Percentiles rank a stretch among this genome's conserved stretches.
These are phyloP conservation scores for Stomatorhinus ivindoensis DNA, from an alignment of 2,113 vertebrate species.

Conservation along the genomic window DNA sequence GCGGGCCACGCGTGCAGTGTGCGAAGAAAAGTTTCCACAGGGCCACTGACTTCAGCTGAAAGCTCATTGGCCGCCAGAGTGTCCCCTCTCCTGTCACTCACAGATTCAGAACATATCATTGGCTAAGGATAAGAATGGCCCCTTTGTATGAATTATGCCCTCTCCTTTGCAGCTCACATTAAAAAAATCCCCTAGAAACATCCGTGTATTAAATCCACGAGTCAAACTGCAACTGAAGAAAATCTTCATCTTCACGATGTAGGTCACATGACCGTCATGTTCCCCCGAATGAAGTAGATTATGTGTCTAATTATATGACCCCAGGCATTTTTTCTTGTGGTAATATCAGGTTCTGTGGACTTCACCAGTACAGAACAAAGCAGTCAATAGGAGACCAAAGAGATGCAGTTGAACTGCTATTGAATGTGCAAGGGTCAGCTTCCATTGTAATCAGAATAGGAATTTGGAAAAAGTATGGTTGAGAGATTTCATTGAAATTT, in stretches of 20 bases:
- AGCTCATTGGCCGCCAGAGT: background rate
- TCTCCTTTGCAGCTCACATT: background rate
- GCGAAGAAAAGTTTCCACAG: background rate
- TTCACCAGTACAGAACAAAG: background rate
- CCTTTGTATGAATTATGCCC: background rate
- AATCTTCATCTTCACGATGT: background rate
- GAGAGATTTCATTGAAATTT: constrained; percentile 20
- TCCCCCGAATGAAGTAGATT: background rate
- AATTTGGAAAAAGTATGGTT: constrained; percentile 17
- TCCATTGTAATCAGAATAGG: constrained; percentile 6
- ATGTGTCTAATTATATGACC: background rate
- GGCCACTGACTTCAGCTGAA: background rate
- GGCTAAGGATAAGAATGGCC: background rate
- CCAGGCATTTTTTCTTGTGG: background rate
- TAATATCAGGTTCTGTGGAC: background rate
- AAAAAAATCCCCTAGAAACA: background rate
- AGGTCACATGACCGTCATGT: background rate
- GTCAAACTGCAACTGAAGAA: background rate
- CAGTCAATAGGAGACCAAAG: background rate
- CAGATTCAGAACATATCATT: background rate
- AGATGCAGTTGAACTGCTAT: background rate
- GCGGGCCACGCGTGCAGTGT: background rate
- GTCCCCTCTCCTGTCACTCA: background rate
- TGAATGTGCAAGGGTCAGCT: background rate
- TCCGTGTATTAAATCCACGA: background rate